Percentiles rank a stretch among this genome's conserved stretches.
These are phyloP conservation scores for Balaeniceps rex DNA, from an alignment of 2,113 vertebrate genomes.

Conservation along the genomic window DNA sequence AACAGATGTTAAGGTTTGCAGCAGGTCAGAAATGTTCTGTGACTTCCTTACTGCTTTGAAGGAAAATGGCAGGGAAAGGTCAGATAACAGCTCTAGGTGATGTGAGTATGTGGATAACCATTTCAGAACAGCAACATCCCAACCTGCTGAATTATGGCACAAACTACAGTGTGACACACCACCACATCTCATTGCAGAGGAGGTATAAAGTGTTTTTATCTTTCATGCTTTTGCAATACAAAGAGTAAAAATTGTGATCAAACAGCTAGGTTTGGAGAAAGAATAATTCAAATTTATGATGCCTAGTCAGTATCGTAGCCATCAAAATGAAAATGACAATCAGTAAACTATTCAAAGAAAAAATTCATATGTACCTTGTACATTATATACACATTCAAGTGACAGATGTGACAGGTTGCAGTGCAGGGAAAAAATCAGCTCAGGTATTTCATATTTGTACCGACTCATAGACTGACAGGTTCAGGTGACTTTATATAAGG, in stretches of 20 bases:
- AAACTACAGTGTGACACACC: background rate
- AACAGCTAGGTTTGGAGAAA: background rate
- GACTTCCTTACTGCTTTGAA: background rate
- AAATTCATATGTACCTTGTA: background rate
- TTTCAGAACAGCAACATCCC: background rate
- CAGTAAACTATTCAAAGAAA: background rate
- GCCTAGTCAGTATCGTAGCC: background rate
- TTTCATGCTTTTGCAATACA: background rate
- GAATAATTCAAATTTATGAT: background rate
- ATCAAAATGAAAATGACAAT: background rate
- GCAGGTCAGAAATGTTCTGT: background rate
- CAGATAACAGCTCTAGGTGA: background rate
- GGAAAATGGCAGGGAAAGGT: background rate
- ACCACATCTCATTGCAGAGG: background rate
- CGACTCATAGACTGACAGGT: background rate
- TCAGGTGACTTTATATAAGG: background rate
- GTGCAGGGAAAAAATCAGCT: background rate
- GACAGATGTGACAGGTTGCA: background rate
- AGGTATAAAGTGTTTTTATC: background rate
- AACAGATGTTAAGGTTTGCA: background rate
- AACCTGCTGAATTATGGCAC: background rate
- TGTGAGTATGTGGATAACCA: background rate
- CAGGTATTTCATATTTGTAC: background rate
- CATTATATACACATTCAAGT: background rate
- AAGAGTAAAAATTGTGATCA: background rate